Base-by-base conservation (phyloP, 1,140 invertebrate genomes). In the Octopus sinensis region DNA sequence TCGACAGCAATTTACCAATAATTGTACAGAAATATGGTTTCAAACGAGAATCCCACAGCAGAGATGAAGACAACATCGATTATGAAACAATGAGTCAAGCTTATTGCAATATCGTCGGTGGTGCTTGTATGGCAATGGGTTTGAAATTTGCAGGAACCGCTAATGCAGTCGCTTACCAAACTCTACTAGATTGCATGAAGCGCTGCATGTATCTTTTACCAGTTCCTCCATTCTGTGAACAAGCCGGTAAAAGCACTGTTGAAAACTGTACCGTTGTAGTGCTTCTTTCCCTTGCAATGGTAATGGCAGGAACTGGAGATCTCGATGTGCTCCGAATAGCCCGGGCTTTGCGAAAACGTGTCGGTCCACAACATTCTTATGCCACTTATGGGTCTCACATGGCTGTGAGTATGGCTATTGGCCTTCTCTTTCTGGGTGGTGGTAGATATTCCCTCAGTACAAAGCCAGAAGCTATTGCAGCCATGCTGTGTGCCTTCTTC, bases 1-100 rank as follows among this genome's bases (percentile, higher is more conserved):
- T 98, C 6, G 94, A 96, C 82, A 92, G 92, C 80, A 95, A 96
- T 87, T 93, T 97, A 12, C 96, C 96, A 2, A 89, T 91, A 88
- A 94, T 95, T 13, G 95, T 97, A 76, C 91, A 87, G 23, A 86
- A 90, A 54, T 90, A 88, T 88, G 91, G 90, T 5, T 92, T 91
- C 83, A 88, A 88, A 43, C 87, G 85, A 85, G 82, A 85, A 80
- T 12, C 68, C 43, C 82, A 87, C 43, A 76, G 62, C 17, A 81
- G 84, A 13, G 87, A 86, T 51, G 86, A 87, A 78, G 88, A 91
- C 80, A 84, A 92, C 82, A 93, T 98, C 13, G 97, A 98, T 91
- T 95, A 96, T 89, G 97, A 98, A 92, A 97, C 96, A 54, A 97
- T 98, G 93, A 97, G 90, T 80, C 97, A 99, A 92, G 96, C 96